Base-by-base conservation (phyloP, 2,888 invertebrate species). In the Oscheius sp. region DNA sequence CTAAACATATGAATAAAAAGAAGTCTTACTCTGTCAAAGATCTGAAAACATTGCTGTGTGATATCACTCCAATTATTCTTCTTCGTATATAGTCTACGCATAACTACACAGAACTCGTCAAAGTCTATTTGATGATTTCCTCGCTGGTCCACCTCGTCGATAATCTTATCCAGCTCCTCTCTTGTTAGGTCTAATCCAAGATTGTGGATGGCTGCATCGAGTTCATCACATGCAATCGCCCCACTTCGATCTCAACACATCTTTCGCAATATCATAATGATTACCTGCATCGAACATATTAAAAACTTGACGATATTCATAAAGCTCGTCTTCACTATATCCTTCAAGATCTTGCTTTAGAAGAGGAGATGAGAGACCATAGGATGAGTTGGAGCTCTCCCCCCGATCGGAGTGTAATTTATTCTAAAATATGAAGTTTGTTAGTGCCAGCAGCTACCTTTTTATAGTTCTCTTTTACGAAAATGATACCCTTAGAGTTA, bases 101-200 rank as follows among this genome's bases (percentile, higher is more conserved):
- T 80, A 20, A 80, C 80, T 28, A 74, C 74, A 54, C 80, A 80
- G 41, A 79, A 81, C 71, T 83, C 84, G 66, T 84, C 83, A 50
- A 84, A 83, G 57, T 85, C 85, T 33, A 85, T 85, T 51, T 85
- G 83, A 71, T 85, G 83, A 51, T 85, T 85, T 30, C 84, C 84
- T 22, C 84, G 71, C 71, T 83, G 82, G 63, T 85, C 85, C 6
- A 85, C 79, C 73, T 85, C 85, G 49, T 80, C 74, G 51, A 85
- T 85, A 51, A 85, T 77, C 70, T 74, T 79, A 68, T 85, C 80
- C 61, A 85, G 66, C 49, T 85, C 85, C 41, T 83, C 82, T 49
- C 75, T 56, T 8, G 77, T 75, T 70, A 82, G 74, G 41, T 84
- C 84, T 47, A 84, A 67, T 54, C 84, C 83, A 12, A 84, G 73